These are phyloP conservation scores for Diorhabda elongata DNA, from an alignment of 1,140 invertebrate genomes.

Conservation along the genomic window DNA sequence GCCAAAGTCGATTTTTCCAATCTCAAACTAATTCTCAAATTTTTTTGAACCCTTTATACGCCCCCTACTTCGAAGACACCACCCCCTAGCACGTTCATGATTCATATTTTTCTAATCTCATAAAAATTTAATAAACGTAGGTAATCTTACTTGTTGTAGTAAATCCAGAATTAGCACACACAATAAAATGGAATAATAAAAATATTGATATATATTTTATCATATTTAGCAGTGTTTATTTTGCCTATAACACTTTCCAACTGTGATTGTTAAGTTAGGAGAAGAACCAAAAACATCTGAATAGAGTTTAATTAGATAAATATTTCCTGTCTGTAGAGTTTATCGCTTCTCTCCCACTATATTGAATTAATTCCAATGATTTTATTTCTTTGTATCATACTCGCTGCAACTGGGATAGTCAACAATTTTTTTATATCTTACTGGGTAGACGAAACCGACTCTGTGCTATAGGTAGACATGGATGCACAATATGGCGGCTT, in stretches of 20 bases:
- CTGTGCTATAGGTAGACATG: too few relatives aligned
- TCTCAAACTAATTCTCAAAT: too few relatives aligned
- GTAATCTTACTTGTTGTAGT: constrained; percentile 16
- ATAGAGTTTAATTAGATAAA: constrained; percentile 14
- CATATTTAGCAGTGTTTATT: not conserved
- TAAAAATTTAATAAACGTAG: too few relatives aligned
- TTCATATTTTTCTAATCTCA: too few relatives aligned
- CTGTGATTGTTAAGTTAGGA: not conserved
- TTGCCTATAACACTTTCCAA: not conserved
- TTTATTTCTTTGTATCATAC: constrained; percentile 3
- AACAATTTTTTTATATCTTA: too few relatives aligned
- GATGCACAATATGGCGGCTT: too few relatives aligned
- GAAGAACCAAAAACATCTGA: constrained; percentile 1
- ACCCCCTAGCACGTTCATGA: too few relatives aligned
- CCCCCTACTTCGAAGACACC: too few relatives aligned
- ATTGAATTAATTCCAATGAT: not conserved
- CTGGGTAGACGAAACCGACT: too few relatives aligned
- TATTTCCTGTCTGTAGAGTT: constrained; percentile 18
- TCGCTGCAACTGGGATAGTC: not conserved
- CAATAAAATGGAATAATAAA: not conserved
- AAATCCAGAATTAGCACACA: constrained; percentile 11
- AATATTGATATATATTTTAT: not conserved
- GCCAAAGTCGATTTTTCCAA: too few relatives aligned
- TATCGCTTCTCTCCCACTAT: constrained; percentile 16
- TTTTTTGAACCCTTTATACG: too few relatives aligned